Conservation (phyloP, 2,797 vertebrate species). For the Chrosomus eos region DNA sequence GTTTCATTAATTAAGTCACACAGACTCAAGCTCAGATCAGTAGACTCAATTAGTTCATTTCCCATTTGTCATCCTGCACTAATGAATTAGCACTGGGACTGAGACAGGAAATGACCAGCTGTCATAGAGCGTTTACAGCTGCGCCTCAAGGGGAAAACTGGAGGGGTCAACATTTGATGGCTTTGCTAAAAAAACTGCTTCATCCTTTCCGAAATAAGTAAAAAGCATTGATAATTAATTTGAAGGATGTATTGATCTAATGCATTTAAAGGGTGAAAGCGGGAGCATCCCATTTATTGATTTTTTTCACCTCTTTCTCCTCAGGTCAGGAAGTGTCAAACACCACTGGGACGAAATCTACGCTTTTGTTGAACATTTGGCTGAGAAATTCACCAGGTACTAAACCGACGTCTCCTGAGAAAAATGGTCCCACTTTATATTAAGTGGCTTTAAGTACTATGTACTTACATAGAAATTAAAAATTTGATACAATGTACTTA, state of each 20-base stretch:
- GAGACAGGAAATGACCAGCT: conserved; percentile 47
- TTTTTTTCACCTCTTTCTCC: conserved; percentile 36
- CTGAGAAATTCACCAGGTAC: conserved; percentile 91
- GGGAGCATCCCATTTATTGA: conserved; percentile 12
- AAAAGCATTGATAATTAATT: conserved; percentile 1
- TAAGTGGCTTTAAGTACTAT: too few species aligned
- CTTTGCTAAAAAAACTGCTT: neutral
- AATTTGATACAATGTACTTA: too few species aligned
- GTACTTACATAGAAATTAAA: too few species aligned
- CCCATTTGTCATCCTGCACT: conserved; percentile 63
- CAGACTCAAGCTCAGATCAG: conserved; percentile 52
- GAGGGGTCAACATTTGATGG: conserved; percentile 8
- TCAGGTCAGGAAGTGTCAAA: conserved; percentile 90
- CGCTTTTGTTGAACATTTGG: conserved; percentile 86
- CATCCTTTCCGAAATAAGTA: neutral
- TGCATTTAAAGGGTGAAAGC: neutral
- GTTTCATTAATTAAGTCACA: conserved; percentile 50
- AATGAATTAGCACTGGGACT: conserved; percentile 45
- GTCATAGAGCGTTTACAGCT: conserved; percentile 33
- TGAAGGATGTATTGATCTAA: neutral
- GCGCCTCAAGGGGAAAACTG: conserved; percentile 24
- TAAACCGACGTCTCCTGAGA: neutral
- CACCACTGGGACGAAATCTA: conserved; percentile 91
- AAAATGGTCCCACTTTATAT: too few species aligned
- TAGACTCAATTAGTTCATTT: conserved; percentile 67